Conservation (phyloP, 2,113 vertebrate genomes). For the Albula glossodonta region DNA sequence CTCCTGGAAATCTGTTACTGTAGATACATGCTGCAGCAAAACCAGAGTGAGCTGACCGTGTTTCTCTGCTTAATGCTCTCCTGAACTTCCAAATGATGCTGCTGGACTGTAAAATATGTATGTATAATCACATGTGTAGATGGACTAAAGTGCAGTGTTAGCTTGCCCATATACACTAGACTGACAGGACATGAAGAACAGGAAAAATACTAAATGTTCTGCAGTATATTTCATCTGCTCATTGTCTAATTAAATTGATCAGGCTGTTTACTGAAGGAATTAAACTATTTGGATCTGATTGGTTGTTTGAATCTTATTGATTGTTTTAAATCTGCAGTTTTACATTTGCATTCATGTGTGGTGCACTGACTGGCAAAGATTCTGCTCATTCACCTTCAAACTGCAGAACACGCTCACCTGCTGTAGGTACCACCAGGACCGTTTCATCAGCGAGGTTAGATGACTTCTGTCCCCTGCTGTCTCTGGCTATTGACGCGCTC, state of each 20-base stretch:
- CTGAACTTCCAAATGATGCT: not conserved
- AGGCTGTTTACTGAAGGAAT: not conserved
- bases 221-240: not conserved
- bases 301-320: not conserved
- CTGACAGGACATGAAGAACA: not conserved
- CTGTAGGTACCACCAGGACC: not conserved
- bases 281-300: not conserved
- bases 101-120: not conserved
- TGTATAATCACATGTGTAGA: not conserved
- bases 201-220: not conserved
- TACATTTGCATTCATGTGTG: not conserved
- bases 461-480: constrained; percentile 14
- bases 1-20: not conserved
- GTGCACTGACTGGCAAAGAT: not conserved
- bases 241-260: not conserved
- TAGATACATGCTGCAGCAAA: not conserved
- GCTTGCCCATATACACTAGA: not conserved
- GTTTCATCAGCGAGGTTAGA: not conserved
- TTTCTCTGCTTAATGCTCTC: not conserved
- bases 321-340: not conserved
- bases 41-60: not conserved
- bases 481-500: constrained; percentile 10
- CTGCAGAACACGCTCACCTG: constrained; percentile 7
- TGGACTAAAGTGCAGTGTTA: not conserved
- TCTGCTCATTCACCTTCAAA: constrained; percentile 9